Evolutionary conservation across 2,113 vertebrate genomes (phyloP).

Genomic region (Eolophus roseicapilla): DNA sequence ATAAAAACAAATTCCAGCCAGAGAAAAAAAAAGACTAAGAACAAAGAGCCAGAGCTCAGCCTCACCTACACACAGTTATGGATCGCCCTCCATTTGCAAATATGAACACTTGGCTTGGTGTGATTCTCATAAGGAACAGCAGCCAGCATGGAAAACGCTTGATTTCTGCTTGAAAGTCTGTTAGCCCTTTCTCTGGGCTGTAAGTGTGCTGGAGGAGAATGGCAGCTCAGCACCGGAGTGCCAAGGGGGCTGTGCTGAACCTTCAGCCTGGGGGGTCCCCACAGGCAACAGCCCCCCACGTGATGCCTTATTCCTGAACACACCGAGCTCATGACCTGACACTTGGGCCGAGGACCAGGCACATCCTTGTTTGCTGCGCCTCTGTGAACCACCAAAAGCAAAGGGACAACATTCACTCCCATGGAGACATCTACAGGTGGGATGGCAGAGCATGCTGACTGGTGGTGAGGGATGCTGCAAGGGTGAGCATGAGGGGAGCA

Average conservation of each 20-base stretch:
- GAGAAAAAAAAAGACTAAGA: fast-evolving
- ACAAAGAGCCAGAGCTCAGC: background rate
- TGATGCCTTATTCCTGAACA: fast-evolving
- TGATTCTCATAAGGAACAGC: background rate
- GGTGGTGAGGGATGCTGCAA: background rate
- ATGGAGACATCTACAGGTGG: background rate
- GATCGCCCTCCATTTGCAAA: background rate
- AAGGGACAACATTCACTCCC: fast-evolving
- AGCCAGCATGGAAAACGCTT: background rate
- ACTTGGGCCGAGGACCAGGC: background rate
- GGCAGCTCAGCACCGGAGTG: too few relatives aligned
- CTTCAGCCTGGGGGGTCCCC: background rate
- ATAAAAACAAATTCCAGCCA: background rate
- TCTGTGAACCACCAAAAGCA: background rate
- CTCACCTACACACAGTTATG: background rate
- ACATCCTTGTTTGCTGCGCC: fast-evolving
- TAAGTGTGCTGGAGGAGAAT: fast-evolving
- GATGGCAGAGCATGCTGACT: fast-evolving
- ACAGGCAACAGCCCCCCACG: fast-evolving
- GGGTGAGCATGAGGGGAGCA: background rate
- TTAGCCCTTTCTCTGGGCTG: background rate
- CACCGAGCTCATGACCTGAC: fast-evolving
- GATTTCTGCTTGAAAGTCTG: background rate
- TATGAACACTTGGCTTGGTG: background rate
- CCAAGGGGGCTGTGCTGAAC: background rate